Percentiles rank a stretch among this genome's conserved stretches.
These are phyloP conservation scores for Apocrypta bakeri DNA, from an alignment of 1,140 invertebrate genomes.

Conservation along the genomic window DNA sequence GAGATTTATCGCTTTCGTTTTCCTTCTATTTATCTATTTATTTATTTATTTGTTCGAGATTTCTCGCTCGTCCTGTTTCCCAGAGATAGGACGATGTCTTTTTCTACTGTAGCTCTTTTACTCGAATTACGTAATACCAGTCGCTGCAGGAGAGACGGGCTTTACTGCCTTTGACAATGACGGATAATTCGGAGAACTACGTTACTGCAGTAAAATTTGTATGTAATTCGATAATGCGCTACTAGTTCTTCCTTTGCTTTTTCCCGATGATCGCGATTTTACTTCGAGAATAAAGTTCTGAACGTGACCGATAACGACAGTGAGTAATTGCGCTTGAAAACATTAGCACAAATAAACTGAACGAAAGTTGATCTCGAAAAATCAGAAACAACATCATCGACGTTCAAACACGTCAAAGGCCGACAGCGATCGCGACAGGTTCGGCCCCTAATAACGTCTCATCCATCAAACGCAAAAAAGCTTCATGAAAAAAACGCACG, in stretches of 20 bases:
- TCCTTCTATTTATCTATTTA: neutral
- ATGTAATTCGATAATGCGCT: neutral
- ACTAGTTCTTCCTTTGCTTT: neutral
- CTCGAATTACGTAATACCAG: neutral
- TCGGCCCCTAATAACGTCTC: neutral
- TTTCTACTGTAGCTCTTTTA: neutral
- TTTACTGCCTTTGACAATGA: neutral
- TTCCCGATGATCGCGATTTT: neutral
- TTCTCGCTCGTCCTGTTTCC: neutral
- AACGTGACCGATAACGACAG: neutral
- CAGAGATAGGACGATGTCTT: neutral
- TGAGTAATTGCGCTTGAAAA: too few species aligned
- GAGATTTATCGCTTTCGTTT: neutral
- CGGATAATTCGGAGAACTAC: neutral
- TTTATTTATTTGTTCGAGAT: neutral
- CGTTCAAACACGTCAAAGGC: neutral
- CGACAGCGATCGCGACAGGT: neutral
- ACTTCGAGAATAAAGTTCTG: neutral
- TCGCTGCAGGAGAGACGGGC: neutral
- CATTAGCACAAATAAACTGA: too few species aligned
- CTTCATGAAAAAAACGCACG: neutral
- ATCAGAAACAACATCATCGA: neutral
- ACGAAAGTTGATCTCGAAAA: neutral
- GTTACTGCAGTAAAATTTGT: neutral
- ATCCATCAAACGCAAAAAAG: slow-evolving; percentile 12